phyloP scores from a whole-genome alignment of 2,113 vertebrate species.

The Chionis minor region DNA sequence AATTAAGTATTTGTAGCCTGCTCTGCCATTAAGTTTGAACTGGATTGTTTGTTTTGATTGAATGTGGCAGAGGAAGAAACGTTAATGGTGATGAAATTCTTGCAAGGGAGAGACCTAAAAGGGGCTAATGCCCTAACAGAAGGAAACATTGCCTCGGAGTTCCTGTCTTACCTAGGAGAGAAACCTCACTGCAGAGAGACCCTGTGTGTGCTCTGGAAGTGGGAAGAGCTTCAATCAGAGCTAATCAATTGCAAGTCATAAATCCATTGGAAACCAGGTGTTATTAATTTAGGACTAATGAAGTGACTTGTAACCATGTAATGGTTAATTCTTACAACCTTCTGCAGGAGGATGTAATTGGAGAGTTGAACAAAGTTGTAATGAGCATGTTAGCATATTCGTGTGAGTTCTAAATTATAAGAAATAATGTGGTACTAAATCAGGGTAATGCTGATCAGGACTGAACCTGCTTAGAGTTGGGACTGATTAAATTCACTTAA shows the following conservation, averaged over 20 bases:
- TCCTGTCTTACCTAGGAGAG: background rate
- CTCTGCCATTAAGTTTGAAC: background rate
- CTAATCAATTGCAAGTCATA: background rate
- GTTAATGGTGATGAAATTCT: background rate
- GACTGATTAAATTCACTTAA: background rate
- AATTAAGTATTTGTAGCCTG: background rate
- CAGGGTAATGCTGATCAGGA: background rate
- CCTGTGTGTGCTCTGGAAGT: background rate
- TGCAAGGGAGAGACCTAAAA: background rate
- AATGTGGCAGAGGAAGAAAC: background rate
- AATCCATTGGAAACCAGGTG: slow-evolving; percentile 37
- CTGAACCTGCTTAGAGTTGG: background rate
- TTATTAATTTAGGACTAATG: slow-evolving; percentile 24
- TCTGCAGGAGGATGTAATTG: background rate
- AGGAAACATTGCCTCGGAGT: background rate
- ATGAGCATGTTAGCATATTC: background rate
- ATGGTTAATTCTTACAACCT: slow-evolving; percentile 34
- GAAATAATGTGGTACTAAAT: background rate
- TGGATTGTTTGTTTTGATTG: background rate
- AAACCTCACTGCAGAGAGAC: background rate
- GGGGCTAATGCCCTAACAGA: background rate
- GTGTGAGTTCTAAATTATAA: background rate
- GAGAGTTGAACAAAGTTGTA: slow-evolving; percentile 41
- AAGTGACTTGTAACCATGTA: slow-evolving; percentile 45
- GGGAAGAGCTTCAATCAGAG: background rate